Evolutionary conservation across 1,140 invertebrate species (phyloP).

Genomic region (Adelges cooleyi): DNA sequence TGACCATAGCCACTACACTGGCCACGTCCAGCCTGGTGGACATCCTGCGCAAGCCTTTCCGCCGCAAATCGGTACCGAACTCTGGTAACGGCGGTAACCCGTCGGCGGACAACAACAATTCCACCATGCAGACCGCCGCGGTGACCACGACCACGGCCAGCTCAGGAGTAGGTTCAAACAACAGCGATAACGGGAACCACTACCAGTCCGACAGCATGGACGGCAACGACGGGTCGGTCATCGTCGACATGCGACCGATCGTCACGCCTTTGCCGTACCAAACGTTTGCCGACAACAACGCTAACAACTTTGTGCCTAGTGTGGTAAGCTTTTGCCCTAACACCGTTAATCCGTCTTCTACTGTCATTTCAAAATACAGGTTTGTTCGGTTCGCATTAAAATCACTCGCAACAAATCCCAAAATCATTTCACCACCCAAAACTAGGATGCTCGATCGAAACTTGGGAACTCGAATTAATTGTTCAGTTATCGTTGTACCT

Average conservation of each 20-base stretch:
- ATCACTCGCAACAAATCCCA: too few relatives aligned
- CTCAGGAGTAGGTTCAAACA: conserved; percentile 27
- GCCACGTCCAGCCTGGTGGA: conserved; percentile 44
- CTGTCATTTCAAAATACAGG: too few relatives aligned
- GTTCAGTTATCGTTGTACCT: too few relatives aligned
- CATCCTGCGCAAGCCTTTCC: conserved; percentile 50
- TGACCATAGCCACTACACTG: conserved; percentile 30
- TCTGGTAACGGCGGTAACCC: conserved; percentile 35
- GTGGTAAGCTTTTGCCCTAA: conserved; percentile 20
- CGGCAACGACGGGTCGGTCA: conserved; percentile 12
- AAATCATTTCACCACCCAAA: too few relatives aligned
- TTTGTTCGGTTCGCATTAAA: too few relatives aligned
- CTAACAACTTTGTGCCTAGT: conserved; percentile 13
- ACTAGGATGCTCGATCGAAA: too few relatives aligned
- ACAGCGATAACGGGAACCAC: background rate
- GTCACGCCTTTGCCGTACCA: conserved; percentile 21
- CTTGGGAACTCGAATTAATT: too few relatives aligned
- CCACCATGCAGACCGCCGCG: background rate
- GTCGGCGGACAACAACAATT: conserved; percentile 11
- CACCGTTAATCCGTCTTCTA: too few relatives aligned
- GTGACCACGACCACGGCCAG: conserved; percentile 30
- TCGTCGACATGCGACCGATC: conserved; percentile 24
- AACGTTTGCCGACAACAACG: conserved; percentile 11
- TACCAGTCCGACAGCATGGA: conserved; percentile 16
- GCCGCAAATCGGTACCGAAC: conserved; percentile 51